Evolutionary conservation across 2,113 vertebrate genomes (phyloP).

Genomic region (Pangasianodon hypophthalmus): DNA sequence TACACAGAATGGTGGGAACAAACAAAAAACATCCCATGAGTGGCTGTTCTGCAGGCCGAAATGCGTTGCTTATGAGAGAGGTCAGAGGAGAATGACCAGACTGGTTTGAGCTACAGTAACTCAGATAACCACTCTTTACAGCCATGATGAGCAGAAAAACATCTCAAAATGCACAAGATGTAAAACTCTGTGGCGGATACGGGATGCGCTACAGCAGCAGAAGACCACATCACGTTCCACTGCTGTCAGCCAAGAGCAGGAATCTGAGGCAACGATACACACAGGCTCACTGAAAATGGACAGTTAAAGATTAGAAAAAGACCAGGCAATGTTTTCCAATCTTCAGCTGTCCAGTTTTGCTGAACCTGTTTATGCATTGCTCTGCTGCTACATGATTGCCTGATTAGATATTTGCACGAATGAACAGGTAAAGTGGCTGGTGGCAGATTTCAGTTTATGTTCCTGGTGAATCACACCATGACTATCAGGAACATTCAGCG

Average conservation of each 20-base stretch:
- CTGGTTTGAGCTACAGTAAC: background rate
- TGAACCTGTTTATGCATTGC: background rate
- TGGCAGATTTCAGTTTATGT: background rate
- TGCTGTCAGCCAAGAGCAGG: background rate
- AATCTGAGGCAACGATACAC: background rate
- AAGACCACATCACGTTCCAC: background rate
- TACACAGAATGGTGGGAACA: background rate
- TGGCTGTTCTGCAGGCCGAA: background rate
- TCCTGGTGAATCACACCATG: background rate
- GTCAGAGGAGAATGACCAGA: background rate
- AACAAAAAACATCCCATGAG: background rate
- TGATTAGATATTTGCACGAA: background rate
- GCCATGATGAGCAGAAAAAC: background rate
- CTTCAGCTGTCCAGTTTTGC: background rate
- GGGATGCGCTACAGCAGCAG: background rate
- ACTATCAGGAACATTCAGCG: background rate
- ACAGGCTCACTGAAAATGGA: background rate
- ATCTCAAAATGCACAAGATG: background rate
- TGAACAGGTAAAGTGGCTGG: background rate
- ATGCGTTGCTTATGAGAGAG: background rate
- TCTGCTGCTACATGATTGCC: background rate
- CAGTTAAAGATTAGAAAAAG: background rate
- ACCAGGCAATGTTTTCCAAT: background rate
- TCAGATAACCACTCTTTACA: background rate
- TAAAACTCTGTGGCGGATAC: background rate